A percentile compares a stretch with the other conserved stretches of the same genome.
phyloP scores from a whole-genome alignment of 2,113 vertebrate genomes.

The Pelecanus crispus region DNA sequence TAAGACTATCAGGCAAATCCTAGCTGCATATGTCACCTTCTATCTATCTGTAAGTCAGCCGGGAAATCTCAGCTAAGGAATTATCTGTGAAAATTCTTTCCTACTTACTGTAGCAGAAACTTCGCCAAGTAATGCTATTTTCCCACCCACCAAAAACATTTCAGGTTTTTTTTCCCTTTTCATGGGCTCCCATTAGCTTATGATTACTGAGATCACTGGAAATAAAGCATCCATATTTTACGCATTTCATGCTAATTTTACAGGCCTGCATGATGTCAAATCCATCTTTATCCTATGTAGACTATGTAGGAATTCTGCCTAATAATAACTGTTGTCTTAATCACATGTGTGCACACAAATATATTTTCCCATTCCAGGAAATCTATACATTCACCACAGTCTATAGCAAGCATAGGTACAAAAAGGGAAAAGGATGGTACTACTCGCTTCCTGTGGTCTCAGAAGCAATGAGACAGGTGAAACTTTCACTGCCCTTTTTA shows the following conservation, averaged over 20 bases:
- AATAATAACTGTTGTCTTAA: background rate
- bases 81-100: slow-evolving; percentile 34
- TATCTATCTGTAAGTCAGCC: background rate
- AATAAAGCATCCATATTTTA: background rate
- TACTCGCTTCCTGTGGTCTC: background rate
- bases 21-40: background rate
- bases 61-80: background rate
- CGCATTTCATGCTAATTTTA: background rate
- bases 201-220: background rate
- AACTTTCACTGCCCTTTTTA: background rate
- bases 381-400: background rate
- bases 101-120: background rate
- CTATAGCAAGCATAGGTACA: background rate
- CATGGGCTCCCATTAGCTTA: background rate
- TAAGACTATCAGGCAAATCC: background rate
- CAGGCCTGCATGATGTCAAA: background rate
- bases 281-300: background rate
- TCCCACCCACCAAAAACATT: background rate
- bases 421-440: background rate
- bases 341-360: background rate
- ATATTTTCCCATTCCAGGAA: background rate
- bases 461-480: background rate
- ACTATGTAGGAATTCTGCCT: background rate
- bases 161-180: accelerated
- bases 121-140: background rate